Evolutionary conservation across 2,888 invertebrate genomes (phyloP).

Genomic region (Calameuta pallipes): DNA sequence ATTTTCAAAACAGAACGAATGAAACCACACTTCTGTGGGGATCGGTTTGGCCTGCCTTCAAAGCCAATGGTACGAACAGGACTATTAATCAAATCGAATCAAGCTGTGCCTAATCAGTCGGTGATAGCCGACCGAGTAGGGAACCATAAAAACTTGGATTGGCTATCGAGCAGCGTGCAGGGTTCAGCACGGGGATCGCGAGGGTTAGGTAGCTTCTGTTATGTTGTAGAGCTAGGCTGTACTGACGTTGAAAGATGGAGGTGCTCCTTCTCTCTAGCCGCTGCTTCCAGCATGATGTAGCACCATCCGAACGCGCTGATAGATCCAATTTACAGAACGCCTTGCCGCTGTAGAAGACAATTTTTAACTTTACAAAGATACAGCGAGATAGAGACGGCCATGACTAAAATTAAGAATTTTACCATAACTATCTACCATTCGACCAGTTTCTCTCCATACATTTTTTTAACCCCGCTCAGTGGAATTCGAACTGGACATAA

Average conservation of each 20-base stretch:
- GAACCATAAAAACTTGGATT: slow-evolving; percentile 48
- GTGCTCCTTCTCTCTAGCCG: slow-evolving; percentile 59
- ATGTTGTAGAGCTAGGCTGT: slow-evolving; percentile 39
- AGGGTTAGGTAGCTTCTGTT: slow-evolving; percentile 41
- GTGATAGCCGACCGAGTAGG: slow-evolving; percentile 39
- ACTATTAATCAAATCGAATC: slow-evolving; percentile 54
- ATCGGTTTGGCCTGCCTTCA: background rate
- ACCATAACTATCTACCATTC: background rate
- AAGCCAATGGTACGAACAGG: slow-evolving; percentile 16
- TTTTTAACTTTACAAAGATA: slow-evolving; percentile 44
- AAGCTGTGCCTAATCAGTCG: slow-evolving; percentile 53
- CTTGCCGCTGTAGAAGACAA: slow-evolving; percentile 37
- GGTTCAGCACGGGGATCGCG: slow-evolving; percentile 26
- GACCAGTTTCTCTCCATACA: background rate
- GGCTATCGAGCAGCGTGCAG: slow-evolving; percentile 43
- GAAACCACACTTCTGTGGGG: background rate
- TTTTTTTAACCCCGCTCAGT: background rate
- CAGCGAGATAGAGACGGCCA: background rate
- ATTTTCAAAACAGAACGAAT: background rate
- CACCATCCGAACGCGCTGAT: slow-evolving; percentile 63
- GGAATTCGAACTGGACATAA: background rate
- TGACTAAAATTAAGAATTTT: background rate
- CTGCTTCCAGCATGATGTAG: slow-evolving; percentile 63
- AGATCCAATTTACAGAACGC: slow-evolving; percentile 64
- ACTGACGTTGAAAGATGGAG: slow-evolving; percentile 64